Base-by-base conservation (phyloP, 30 jellyfish, hydroid and myxozoan genomes). In the Aurelia aurita complex sp. Pacific region DNA sequence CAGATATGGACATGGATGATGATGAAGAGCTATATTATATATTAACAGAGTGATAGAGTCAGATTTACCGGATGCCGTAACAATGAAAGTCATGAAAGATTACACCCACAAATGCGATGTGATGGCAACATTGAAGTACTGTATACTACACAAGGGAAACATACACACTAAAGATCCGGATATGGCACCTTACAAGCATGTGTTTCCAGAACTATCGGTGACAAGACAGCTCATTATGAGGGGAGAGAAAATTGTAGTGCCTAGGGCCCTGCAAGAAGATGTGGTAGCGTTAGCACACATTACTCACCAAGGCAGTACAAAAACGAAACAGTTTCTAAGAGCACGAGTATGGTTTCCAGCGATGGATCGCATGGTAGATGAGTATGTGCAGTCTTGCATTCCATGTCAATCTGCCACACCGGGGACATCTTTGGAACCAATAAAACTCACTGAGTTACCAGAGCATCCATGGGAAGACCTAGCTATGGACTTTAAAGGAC, bases 71-170 rank as follows among this genome's bases (percentile, higher is more conserved):
- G 77, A 67, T 36, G 77, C 67, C 67, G 67, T 59, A 59, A 59
- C 77, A 67, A 15, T 67, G 50, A 36, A 67, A 36, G 54, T 67
- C 6, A 29, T 73, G 69, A 32, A 67, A 67, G 54, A 67, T 29
- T 32, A 32, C 77, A 36, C 77, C 8, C 3, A 73, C 69, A 42
- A 73, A 73, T 35, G 83, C 69, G 69, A 73, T 51, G 38, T 51
- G 69, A 40, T 73, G 69, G 67, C 83, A 29, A 73, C 3, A 42
- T 50, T 73, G 74, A 73, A 73, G 10, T 73, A 73, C 83, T 73
- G 69, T 79, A 73, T 73, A 35, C 6, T 73, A 3, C 42, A 50
- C 17, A 73, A 73, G 53, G 83, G 83, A 50, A n/a, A 73, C 83
- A 73, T 73, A 38, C 67, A 59, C 33, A 59, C 67, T 2, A 59